phyloP scores from a whole-genome alignment of 1,140 invertebrate species.

The Scaptomyza pallida region DNA sequence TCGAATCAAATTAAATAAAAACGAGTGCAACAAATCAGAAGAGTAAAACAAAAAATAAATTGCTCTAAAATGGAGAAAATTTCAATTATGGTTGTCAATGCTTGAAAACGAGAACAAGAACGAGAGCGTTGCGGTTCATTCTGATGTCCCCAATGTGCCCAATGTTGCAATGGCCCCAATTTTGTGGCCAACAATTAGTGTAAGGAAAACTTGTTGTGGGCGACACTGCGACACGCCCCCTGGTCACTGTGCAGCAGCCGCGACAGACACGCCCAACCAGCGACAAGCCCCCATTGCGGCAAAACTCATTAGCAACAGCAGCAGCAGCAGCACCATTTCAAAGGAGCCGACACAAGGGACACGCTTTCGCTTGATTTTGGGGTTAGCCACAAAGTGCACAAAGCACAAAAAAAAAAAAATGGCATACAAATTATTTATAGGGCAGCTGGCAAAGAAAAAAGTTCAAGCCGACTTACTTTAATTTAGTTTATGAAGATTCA shows the following conservation, averaged over 20 bases:
- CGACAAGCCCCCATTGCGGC: constrained; percentile 35
- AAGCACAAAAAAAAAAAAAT: not conserved
- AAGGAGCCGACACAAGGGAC: not conserved
- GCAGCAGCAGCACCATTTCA: not conserved
- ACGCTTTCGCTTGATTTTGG: constrained; percentile 36
- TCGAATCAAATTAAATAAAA: constrained; percentile 9
- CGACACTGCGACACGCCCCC: constrained; percentile 14
- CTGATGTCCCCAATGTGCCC: not conserved
- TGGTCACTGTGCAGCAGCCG: constrained; percentile 8
- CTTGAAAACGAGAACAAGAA: not conserved
- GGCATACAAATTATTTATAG: not conserved
- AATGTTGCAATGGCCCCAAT: not conserved
- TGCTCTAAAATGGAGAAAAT: constrained; percentile 3
- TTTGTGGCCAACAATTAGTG: constrained; percentile 37
- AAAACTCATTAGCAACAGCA: constrained; percentile 70
- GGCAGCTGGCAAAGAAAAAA: no score
- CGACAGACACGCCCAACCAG: constrained; percentile 15
- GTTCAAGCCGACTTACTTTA: no score
- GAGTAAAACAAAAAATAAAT: not conserved
- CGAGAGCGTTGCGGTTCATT: constrained; percentile 5
- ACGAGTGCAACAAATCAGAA: constrained; percentile 4
- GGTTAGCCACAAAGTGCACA: not conserved
- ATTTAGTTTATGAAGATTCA: no score
- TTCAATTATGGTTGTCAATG: constrained; percentile 1
- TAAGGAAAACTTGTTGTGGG: constrained; percentile 40